A percentile compares a stretch with the other conserved stretches of the same genome.
Evolutionary conservation across 2,113 vertebrate species (phyloP).

Genomic region (Lucifuga dentata): DNA sequence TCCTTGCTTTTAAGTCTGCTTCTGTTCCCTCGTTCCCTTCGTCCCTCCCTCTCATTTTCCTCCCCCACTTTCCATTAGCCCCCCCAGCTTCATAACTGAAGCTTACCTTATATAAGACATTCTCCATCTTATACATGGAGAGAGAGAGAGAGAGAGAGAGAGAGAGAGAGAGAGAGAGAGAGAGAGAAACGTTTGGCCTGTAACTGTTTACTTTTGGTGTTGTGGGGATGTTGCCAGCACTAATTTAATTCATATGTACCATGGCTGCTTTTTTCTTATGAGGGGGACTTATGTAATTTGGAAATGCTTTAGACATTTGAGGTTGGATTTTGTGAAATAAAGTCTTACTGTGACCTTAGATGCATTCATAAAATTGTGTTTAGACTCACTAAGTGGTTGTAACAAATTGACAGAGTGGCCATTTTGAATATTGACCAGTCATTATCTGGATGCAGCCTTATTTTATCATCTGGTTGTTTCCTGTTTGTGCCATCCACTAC

Average conservation of each 20-base stretch:
- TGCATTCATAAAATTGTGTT: not conserved
- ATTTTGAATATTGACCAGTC: constrained; percentile 12
- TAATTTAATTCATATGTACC: constrained; percentile 71
- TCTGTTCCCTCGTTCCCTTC: constrained; percentile 10
- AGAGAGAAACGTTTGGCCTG: constrained; percentile 54
- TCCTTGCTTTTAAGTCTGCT: constrained; percentile 21
- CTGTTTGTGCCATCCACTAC: too few species aligned
- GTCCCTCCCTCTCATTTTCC: constrained; percentile 37
- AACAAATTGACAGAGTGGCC: too few species aligned
- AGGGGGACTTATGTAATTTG: constrained; percentile 58
- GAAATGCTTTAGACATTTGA: constrained; percentile 52
- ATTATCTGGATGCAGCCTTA: not conserved
- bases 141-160: constrained; percentile 28
- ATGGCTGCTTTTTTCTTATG: constrained; percentile 17
- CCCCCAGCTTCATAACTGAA: constrained; percentile 34
- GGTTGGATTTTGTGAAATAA: constrained; percentile 37
- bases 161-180: constrained; percentile 1
- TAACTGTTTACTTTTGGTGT: constrained; percentile 72
- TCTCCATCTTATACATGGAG: constrained; percentile 51
- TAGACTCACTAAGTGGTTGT: constrained; percentile 3
- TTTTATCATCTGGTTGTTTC: not conserved
- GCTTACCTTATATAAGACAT: constrained; percentile 63
- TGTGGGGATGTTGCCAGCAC: constrained; percentile 68
- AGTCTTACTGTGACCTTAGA: constrained; percentile 32
- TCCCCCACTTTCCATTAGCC: constrained; percentile 70